Evolutionary conservation across 2,797 vertebrate species (phyloP).

Genomic region (Lepus townsendii): DNA sequence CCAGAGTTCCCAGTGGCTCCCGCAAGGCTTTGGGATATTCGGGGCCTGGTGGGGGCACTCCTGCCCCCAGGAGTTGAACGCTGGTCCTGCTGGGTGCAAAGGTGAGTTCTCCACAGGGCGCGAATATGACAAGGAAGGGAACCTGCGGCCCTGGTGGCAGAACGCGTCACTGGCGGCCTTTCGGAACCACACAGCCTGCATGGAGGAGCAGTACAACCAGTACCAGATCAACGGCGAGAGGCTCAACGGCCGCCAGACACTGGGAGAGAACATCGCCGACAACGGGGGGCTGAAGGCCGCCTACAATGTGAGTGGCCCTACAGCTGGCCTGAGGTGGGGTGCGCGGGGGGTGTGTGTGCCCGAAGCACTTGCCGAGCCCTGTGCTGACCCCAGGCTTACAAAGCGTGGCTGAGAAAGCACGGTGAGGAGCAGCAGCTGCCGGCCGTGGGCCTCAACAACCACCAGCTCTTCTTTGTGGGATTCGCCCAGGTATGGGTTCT

Average conservation of each 20-base stretch:
- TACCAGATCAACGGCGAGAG: slow-evolving; percentile 95
- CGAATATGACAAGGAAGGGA: slow-evolving; percentile 98
- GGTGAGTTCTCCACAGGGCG: slow-evolving; percentile 90
- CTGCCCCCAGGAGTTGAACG: not conserved
- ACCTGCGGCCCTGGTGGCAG: slow-evolving; percentile 97
- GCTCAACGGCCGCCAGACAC: slow-evolving; percentile 96
- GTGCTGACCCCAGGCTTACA: slow-evolving; percentile 92
- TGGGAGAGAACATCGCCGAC: slow-evolving; percentile 98
- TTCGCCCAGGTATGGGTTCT: slow-evolving; percentile 94
- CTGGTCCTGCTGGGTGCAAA: not conserved
- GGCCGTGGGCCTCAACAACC: slow-evolving; percentile 95
- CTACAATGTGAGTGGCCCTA: slow-evolving; percentile 92
- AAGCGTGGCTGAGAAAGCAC: slow-evolving; percentile 92
- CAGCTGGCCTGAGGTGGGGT: accelerated
- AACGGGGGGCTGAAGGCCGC: slow-evolving; percentile 98
- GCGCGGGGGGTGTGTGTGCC: too few relatives aligned
- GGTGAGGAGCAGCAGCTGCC: slow-evolving; percentile 95
- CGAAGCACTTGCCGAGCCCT: not conserved
- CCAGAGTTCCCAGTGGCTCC: slow-evolving; percentile 35
- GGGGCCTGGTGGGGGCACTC: not conserved
- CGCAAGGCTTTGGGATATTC: not conserved
- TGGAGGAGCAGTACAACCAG: slow-evolving; percentile 94
- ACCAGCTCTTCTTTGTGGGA: slow-evolving; percentile 98
- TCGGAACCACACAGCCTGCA: slow-evolving; percentile 95
- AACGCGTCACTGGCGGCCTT: slow-evolving; percentile 96